Evolutionary conservation across 2,113 vertebrate species (phyloP), one percentile per base, ranked within the genome.

Genomic region (Bubo bubo): DNA sequence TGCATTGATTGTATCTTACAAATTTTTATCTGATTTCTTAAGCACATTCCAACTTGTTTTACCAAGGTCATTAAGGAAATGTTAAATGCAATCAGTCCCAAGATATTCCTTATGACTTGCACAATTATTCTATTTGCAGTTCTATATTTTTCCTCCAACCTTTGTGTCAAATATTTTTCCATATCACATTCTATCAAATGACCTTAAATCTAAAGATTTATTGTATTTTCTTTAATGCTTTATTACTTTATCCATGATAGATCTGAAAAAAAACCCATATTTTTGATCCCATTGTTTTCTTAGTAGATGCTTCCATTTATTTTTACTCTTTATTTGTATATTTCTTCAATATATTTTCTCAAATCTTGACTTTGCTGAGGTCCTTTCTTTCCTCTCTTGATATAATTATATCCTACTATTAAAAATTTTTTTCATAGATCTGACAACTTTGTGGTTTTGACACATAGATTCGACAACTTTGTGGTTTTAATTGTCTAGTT

Each of bases 261-360:
- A 63, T 39, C 27, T 53, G 14, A 37, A 74, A 79, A 79, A 39
- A 60, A 0, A 0, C 0, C 8, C 8, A 47, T 1, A 2, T 27
- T 35, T 74, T 71, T 70, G 6, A 64, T 64, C 10, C 4, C 2
- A 0, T n/a, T 2, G 1, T 10, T 89, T 66, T 75, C n/a, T 53
- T 49, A 45, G 17, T 8, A 60, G 5, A 32, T 53, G 45, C 5
- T 87, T 84, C 30, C 4, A 45, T 59, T 79, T 83, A 30, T 52
- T 71, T 71, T 75, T 26, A 28, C 12, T 62, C 35, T 58, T 67
- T 76, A 45, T 90, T 80, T 90, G 16, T 2, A 9, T n/a, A 41
- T 75, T 80, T 67, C 7, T 68, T 37, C 41, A 89, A 7, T 22
- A 3, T 28, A 63, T 27, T 5, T 83, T 76, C 17, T 79, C 5